Conservation (phyloP, 2,113 vertebrate genomes). For the Sterrhoptilus dennistouni region DNA sequence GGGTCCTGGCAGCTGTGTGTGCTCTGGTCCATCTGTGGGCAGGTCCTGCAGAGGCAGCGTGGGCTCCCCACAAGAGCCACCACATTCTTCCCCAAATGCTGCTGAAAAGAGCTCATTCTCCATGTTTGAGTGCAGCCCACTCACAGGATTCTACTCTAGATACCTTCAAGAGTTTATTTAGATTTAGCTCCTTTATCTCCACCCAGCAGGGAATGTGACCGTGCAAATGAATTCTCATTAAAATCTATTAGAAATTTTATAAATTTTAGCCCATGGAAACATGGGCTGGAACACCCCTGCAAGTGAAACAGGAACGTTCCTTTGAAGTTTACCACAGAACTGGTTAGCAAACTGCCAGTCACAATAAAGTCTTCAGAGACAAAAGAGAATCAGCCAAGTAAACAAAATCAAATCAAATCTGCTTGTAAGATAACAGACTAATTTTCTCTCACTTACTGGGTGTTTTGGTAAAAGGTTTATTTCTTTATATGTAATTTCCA, state of each 20-base stretch:
- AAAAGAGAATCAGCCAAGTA: neutral
- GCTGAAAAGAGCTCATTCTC: neutral
- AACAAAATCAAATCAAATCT: neutral
- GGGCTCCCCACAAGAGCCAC: neutral
- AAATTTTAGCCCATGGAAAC: neutral
- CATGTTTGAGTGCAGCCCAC: neutral
- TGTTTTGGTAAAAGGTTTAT: neutral
- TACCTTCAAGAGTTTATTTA: neutral
- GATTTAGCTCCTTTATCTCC: neutral
- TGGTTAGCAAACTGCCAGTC: conserved; percentile 4
- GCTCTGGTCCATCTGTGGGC: neutral
- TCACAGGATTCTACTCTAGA: neutral
- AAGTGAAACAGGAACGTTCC: neutral
- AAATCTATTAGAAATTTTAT: neutral
- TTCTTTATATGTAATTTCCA: neutral
- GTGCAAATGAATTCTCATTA: neutral
- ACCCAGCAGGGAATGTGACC: neutral
- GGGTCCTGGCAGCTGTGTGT: neutral
- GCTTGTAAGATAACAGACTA: neutral
- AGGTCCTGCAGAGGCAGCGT: neutral
- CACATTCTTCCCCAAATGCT: neutral
- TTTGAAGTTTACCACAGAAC: neutral
- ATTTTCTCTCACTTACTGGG: neutral
- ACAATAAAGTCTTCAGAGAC: neutral
- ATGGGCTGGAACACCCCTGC: neutral